phyloP scores from a whole-genome alignment of 2,888 invertebrate genomes.

The Lomographa bimaculata region DNA sequence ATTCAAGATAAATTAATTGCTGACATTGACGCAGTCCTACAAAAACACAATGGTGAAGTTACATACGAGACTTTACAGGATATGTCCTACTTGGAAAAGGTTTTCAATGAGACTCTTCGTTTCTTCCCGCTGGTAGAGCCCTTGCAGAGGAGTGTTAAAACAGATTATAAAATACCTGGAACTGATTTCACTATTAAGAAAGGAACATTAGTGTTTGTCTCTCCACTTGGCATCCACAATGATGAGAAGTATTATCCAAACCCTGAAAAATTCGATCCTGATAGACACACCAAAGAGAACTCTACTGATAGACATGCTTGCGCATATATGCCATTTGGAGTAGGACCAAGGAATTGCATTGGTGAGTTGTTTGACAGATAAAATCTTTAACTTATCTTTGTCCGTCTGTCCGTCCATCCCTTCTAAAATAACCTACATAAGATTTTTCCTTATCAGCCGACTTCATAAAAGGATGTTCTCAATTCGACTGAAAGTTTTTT shows the following conservation, averaged over 20 bases:
- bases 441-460: too few species aligned
- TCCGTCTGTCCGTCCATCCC: too few species aligned
- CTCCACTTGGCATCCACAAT: slow-evolving; percentile 59
- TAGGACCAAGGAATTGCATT: slow-evolving; percentile 66
- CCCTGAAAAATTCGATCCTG: slow-evolving; percentile 72
- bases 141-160: slow-evolving; percentile 51
- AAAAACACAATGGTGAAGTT: slow-evolving; percentile 47
- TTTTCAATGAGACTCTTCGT: slow-evolving; percentile 62
- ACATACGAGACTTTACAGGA: slow-evolving; percentile 58
- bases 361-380: slow-evolving; percentile 59
- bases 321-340: slow-evolving; percentile 64
- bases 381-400: too few species aligned
- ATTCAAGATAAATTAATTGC: slow-evolving; percentile 55
- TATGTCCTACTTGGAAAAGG: slow-evolving; percentile 60
- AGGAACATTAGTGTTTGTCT: slow-evolving; percentile 49
- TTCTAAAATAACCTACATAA: too few species aligned
- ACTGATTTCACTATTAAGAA: slow-evolving; percentile 54
- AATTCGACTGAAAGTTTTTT: too few species aligned
- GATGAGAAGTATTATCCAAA: slow-evolving; percentile 64
- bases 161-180: slow-evolving; percentile 55
- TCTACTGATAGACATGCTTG: slow-evolving; percentile 40
- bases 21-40: slow-evolving; percentile 50
- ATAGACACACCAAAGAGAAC: slow-evolving; percentile 53
- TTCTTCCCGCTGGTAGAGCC: slow-evolving; percentile 66
- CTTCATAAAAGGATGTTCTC: too few species aligned